Conservation (phyloP, 2,888 invertebrate genomes). For the Apodemia zela region DNA sequence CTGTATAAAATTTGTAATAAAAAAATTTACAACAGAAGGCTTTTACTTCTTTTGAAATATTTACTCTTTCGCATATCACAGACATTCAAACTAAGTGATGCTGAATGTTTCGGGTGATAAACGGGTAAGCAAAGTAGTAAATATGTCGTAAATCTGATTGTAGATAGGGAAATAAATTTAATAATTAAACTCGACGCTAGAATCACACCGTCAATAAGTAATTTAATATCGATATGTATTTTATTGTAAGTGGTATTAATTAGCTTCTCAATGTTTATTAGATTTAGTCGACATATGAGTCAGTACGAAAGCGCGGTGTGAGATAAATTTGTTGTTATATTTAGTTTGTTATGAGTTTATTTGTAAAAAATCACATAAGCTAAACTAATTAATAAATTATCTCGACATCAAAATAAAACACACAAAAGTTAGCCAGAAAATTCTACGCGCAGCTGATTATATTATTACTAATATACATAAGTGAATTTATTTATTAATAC, state of each 20-base stretch:
- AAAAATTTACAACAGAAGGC: not conserved
- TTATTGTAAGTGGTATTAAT: conserved; percentile 58
- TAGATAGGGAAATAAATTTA: conserved; percentile 74
- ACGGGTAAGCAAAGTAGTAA: conserved; percentile 64
- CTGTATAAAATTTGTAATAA: not conserved
- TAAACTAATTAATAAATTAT: too few relatives aligned
- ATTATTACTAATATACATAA: conserved; percentile 1
- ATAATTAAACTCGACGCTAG: conserved; percentile 64
- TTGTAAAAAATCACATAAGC: too few relatives aligned
- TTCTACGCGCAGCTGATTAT: too few relatives aligned
- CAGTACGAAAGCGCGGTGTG: conserved; percentile 65
- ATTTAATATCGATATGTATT: conserved; percentile 51
- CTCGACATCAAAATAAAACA: too few relatives aligned
- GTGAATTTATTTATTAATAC: not conserved
- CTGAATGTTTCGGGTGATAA: conserved; percentile 69
- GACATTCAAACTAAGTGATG: conserved; percentile 22
- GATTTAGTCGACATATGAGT: conserved; percentile 80
- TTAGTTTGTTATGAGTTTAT: conserved; percentile 28
- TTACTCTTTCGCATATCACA: not conserved
- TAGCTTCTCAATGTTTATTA: conserved; percentile 80
- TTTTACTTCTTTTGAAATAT: not conserved
- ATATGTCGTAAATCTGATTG: conserved; percentile 53
- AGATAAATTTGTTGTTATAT: conserved; percentile 66
- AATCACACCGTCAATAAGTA: conserved; percentile 56
- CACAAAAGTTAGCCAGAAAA: too few relatives aligned